Evolutionary conservation across 2,888 invertebrate genomes (phyloP).

Genomic region (Podotricha telesiphe): DNA sequence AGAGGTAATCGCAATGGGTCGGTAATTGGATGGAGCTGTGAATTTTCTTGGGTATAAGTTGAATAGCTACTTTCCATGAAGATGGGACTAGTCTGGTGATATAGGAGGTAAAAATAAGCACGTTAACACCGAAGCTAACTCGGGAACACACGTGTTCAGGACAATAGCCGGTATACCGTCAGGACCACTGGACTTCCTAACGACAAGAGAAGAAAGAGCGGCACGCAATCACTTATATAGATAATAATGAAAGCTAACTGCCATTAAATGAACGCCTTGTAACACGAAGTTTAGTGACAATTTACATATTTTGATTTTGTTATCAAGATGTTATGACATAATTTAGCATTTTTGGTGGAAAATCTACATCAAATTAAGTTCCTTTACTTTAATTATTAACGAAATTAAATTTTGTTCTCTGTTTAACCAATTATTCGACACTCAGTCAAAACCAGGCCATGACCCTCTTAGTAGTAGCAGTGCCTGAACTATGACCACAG

Average conservation of each 20-base stretch:
- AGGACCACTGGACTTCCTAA: too few relatives aligned
- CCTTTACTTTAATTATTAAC: conserved; percentile 2
- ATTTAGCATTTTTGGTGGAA: background rate
- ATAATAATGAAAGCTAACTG: background rate
- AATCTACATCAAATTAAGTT: conserved; percentile 3
- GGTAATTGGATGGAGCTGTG: too few relatives aligned
- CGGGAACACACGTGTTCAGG: too few relatives aligned
- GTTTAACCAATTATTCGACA: conserved; percentile 25
- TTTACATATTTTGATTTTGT: background rate
- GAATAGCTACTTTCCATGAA: too few relatives aligned
- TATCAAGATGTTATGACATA: background rate
- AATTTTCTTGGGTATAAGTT: too few relatives aligned
- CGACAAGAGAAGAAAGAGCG: too few relatives aligned
- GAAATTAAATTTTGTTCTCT: conserved; percentile 6
- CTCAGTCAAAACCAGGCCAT: conserved; percentile 24
- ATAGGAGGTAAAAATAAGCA: too few relatives aligned
- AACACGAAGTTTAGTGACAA: background rate
- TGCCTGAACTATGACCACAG: conserved; percentile 14
- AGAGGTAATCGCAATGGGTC: too few relatives aligned
- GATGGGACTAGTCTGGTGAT: too few relatives aligned
- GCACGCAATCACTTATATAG: background rate
- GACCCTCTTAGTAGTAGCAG: conserved; percentile 17
- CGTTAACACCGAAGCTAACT: too few relatives aligned
- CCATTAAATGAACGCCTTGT: background rate
- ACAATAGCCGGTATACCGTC: too few relatives aligned